A percentile compares a stretch with the other conserved stretches of the same genome.
Evolutionary conservation across 2,888 invertebrate species (phyloP).

Genomic region (Tenthredo notha): DNA sequence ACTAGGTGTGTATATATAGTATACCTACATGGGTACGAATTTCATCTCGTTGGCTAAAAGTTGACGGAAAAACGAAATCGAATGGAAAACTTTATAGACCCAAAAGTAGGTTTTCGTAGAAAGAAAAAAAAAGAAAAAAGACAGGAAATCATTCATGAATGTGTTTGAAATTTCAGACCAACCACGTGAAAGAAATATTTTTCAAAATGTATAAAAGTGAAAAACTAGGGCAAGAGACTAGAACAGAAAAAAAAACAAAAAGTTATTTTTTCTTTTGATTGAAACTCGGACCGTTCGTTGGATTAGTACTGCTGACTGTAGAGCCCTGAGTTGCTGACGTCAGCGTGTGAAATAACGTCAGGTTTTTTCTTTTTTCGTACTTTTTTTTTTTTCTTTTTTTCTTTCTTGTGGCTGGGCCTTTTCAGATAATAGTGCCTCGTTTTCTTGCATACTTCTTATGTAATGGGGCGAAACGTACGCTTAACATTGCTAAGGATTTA

Average conservation of each 20-base stretch:
- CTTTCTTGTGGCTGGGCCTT: slow-evolving; percentile 9
- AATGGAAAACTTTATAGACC: not conserved
- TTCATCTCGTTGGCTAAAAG: not conserved
- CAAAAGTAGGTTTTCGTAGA: not conserved
- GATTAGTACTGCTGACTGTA: slow-evolving; percentile 11
- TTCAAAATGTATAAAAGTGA: not conserved
- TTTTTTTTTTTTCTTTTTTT: not conserved
- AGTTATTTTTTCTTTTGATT: not conserved
- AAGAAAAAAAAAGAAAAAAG: too few relatives aligned
- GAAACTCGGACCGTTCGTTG: slow-evolving; percentile 5
- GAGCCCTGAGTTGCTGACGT: slow-evolving; percentile 22
- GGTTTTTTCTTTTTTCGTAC: not conserved
- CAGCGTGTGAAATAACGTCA: not conserved
- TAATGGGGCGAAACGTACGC: slow-evolving; percentile 45
- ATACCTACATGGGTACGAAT: not conserved
- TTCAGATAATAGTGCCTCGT: slow-evolving; percentile 40
- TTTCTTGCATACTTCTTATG: slow-evolving; percentile 50
- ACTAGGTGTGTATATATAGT: not conserved
- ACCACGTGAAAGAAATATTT: not conserved
- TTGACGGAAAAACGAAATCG: not conserved
- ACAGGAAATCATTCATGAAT: not conserved
- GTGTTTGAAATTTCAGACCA: not conserved
- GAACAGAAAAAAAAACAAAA: not conserved
- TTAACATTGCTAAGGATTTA: slow-evolving; percentile 40
- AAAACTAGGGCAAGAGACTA: not conserved